Percentiles rank a stretch among this genome's conserved stretches.
phyloP scores from a whole-genome alignment of 2,888 invertebrate genomes.

The Luffia ferchaultella region DNA sequence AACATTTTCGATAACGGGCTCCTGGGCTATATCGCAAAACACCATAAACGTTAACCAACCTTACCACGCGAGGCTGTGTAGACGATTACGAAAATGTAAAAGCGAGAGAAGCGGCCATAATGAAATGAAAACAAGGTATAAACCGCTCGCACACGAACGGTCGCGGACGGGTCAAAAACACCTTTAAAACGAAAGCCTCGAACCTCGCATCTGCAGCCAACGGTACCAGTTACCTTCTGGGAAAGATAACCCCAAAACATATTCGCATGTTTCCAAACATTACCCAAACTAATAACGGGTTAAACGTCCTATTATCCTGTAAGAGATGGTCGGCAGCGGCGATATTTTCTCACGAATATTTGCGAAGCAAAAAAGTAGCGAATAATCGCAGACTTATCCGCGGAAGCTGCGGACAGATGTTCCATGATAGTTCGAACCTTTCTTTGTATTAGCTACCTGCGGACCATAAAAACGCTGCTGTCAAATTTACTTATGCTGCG shows the following conservation, averaged over 20 bases:
- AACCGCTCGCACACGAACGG: conserved; percentile 32
- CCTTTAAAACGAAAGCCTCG: conserved; percentile 54
- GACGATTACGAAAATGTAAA: conserved; percentile 59
- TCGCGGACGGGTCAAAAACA: conserved; percentile 53
- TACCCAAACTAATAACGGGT: conserved; percentile 62
- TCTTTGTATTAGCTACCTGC: too few species aligned
- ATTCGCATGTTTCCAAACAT: conserved; percentile 51
- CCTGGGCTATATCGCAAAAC: too few species aligned
- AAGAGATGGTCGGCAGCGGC: conserved; percentile 50
- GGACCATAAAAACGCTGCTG: too few species aligned
- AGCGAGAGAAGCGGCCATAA: conserved; percentile 56
- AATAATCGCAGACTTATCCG: conserved; percentile 1
- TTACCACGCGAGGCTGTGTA: conserved; percentile 44
- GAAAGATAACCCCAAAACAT: conserved; percentile 41
- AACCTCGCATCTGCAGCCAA: conserved; percentile 52
- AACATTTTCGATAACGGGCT: too few species aligned
- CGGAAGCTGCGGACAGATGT: background rate
- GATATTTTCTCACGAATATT: conserved; percentile 59
- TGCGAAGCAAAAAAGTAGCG: conserved; percentile 10
- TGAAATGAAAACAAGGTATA: conserved; percentile 55
- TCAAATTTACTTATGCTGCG: too few species aligned
- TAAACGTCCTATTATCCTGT: conserved; percentile 35
- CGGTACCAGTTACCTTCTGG: conserved; percentile 30
- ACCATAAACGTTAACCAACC: conserved; percentile 40
- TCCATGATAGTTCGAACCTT: background rate